Conservation (phyloP, 2,888 invertebrate species). For the Caenorhabditis panamensis region DNA sequence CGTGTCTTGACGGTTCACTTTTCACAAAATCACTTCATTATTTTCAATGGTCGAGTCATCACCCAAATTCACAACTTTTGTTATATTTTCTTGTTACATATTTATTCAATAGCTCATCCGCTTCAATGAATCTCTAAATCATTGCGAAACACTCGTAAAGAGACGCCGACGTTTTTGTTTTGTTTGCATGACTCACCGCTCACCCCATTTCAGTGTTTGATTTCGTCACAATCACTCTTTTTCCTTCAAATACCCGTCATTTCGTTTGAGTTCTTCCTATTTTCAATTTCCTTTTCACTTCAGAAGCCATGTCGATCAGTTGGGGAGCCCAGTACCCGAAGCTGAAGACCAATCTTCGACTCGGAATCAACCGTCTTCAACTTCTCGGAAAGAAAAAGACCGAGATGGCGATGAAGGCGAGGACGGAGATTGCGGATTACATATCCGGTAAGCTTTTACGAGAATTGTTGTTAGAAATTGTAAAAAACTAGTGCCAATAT, state of each 20-base stretch:
- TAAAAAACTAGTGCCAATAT: no score
- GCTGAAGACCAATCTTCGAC: slow-evolving; percentile 94
- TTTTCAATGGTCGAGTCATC: not conserved
- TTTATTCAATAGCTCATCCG: not conserved
- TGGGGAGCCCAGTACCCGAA: slow-evolving; percentile 94
- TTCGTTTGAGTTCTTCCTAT: slow-evolving; percentile 11
- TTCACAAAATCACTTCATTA: not conserved
- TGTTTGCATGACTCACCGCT: slow-evolving; percentile 38
- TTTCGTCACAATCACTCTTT: slow-evolving; percentile 37
- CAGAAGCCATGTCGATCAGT: slow-evolving; percentile 83
- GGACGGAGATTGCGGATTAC: slow-evolving; percentile 98
- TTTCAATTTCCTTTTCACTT: slow-evolving; percentile 3
- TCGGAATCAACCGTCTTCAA: slow-evolving; percentile 94
- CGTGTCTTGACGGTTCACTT: slow-evolving; percentile 9
- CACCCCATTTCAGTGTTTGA: slow-evolving; percentile 8
- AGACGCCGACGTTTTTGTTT: slow-evolving; percentile 7
- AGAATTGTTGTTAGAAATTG: no score
- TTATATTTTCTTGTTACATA: not conserved
- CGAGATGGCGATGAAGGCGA: slow-evolving; percentile 94
- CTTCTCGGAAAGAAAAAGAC: slow-evolving; percentile 97
- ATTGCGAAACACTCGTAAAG: slow-evolving; percentile 34
- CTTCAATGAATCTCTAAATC: not conserved
- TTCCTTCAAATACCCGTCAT: slow-evolving; percentile 4
- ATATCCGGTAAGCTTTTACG: slow-evolving; percentile 87
- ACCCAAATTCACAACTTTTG: not conserved